Percentiles rank a stretch among this genome's conserved stretches.
phyloP scores from a whole-genome alignment of 64 coral and sea anemone genomes.

The Exaiptasia diaphana region DNA sequence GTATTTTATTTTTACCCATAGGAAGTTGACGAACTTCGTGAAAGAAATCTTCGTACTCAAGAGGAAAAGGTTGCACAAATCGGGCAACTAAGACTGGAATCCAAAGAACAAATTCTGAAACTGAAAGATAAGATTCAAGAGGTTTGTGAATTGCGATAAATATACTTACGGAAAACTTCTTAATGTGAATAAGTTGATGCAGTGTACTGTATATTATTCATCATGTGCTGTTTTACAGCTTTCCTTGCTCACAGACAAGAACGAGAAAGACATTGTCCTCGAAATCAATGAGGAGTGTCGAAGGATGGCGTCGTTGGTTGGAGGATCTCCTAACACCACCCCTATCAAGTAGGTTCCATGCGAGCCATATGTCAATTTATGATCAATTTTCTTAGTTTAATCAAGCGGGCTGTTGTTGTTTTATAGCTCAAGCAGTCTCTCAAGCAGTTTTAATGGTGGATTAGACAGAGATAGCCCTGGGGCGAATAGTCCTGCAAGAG shows the following conservation, averaged over 20 bases:
- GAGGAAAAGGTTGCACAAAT: constrained; percentile 77
- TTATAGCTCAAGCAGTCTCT: constrained; percentile 8
- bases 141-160: constrained; percentile 45
- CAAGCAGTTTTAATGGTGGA: constrained; percentile 30
- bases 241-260: constrained; percentile 41
- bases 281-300: constrained; percentile 86
- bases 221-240: constrained; percentile 42
- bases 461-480: constrained; percentile 44
- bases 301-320: constrained; percentile 61
- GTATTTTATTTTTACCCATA: constrained; percentile 2
- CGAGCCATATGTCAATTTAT: neutral
- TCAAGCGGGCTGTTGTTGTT: neutral
- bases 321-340: constrained; percentile 63
- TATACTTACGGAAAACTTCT: neutral
- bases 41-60: constrained; percentile 68
- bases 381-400: neutral
- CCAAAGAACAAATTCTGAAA: constrained; percentile 63
- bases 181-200: neutral
- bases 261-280: constrained; percentile 79
- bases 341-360: constrained; percentile 71
- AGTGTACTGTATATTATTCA: too few species aligned
- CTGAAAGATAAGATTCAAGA: constrained; percentile 85
- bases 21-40: constrained; percentile 86
- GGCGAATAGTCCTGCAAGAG: constrained; percentile 43
- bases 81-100: constrained; percentile 56